Evolutionary conservation across 1,140 invertebrate genomes (phyloP).

Genomic region (Drosophila orosa): DNA sequence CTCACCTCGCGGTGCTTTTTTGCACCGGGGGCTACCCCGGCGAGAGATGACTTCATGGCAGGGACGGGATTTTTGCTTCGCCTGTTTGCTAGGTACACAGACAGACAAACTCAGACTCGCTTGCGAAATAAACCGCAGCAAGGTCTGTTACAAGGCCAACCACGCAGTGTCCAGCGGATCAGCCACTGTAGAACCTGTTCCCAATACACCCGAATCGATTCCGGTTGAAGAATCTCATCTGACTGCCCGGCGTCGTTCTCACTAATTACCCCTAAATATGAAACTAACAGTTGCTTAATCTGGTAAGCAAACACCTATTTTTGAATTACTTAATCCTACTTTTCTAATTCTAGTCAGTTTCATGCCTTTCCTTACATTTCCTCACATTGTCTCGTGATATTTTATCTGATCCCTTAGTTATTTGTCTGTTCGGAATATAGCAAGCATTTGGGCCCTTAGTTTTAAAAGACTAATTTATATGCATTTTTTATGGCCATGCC

Average conservation of each 20-base stretch:
- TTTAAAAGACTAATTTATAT: background rate
- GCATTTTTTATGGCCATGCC: background rate
- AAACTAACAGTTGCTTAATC: background rate
- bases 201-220: constrained; percentile 59
- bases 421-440: background rate
- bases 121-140: constrained; percentile 50
- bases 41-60: constrained; percentile 39
- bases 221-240: constrained; percentile 56
- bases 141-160: constrained; percentile 73
- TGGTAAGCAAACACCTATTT: background rate
- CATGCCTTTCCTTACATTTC: background rate
- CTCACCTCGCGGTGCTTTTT: constrained; percentile 34
- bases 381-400: background rate
- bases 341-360: background rate
- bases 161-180: constrained; percentile 23
- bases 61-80: constrained; percentile 45
- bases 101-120: constrained; percentile 6
- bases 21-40: constrained; percentile 16
- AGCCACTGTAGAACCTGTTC: constrained; percentile 66
- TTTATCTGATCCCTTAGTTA: background rate
- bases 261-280: constrained; percentile 15
- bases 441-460: background rate
- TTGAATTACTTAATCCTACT: background rate
- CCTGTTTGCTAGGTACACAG: constrained; percentile 31
- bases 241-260: constrained; percentile 2